Percentiles rank a stretch among this genome's conserved stretches.
phyloP scores from a whole-genome alignment of 2,888 invertebrate genomes.

The Ormyrus rosae region DNA sequence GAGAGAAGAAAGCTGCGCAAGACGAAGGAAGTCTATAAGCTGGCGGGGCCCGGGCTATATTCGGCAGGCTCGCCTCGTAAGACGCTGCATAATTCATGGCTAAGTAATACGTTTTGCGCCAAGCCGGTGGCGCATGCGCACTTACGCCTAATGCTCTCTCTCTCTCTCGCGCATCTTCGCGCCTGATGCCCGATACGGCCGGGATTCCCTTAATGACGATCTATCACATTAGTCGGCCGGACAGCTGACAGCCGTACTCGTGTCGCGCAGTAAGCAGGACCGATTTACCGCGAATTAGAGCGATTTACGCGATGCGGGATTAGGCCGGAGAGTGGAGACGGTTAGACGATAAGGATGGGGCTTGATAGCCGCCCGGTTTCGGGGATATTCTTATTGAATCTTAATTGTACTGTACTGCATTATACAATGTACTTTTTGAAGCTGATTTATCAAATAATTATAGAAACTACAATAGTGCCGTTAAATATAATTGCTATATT shows the following conservation, averaged over 20 bases:
- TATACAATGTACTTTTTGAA: no score
- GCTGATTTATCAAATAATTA: no score
- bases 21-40: constrained; percentile 53
- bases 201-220: constrained; percentile 68
- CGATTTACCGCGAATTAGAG: constrained; percentile 46
- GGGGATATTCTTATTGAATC: no score
- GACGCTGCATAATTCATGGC: constrained; percentile 71
- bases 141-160: not conserved
- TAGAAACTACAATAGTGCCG: no score
- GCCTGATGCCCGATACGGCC: not conserved
- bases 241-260: not conserved
- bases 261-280: not conserved
- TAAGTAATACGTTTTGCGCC: constrained; percentile 72
- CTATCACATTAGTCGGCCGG: constrained; percentile 68
- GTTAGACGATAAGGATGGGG: not conserved
- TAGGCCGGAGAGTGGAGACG: no score
- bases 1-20: constrained; percentile 50
- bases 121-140: constrained; percentile 55
- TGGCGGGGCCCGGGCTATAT: constrained; percentile 59
- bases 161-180: not conserved
- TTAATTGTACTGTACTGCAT: no score
- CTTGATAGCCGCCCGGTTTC: not conserved
- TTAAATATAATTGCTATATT: no score
- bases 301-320: constrained; percentile 21
- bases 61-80: constrained; percentile 64